Evolutionary conservation across 2,113 vertebrate genomes (phyloP).

Genomic region (Mesocricetus auratus): DNA sequence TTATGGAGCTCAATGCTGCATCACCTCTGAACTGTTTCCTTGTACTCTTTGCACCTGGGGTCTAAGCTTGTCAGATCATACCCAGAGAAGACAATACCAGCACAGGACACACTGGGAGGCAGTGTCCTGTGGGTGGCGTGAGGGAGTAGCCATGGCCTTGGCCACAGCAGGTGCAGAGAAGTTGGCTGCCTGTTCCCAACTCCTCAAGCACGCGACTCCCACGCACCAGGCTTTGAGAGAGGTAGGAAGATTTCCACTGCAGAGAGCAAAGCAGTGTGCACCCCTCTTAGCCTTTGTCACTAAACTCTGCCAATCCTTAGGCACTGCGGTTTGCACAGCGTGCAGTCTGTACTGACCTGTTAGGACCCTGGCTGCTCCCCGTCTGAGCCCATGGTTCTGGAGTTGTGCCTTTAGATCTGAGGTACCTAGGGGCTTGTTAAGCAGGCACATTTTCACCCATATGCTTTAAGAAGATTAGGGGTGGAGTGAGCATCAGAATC

Average conservation of each 20-base stretch:
- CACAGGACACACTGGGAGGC: neutral
- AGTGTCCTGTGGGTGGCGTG: neutral
- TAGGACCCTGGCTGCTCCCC: neutral
- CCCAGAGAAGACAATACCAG: conserved; percentile 21
- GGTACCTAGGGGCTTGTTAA: neutral
- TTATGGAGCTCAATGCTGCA: neutral
- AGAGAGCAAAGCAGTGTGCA: neutral
- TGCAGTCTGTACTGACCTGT: neutral
- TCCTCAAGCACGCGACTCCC: neutral
- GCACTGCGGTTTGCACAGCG: neutral
- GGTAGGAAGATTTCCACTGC: neutral
- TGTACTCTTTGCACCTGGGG: conserved; percentile 27
- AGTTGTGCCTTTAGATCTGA: neutral
- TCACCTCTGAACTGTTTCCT: neutral
- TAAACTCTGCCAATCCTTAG: neutral
- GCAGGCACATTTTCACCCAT: neutral
- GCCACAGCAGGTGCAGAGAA: neutral
- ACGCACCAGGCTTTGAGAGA: neutral
- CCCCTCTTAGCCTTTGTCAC: conserved; percentile 21
- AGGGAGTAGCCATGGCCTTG: conserved; percentile 28
- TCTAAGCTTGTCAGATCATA: conserved; percentile 28
- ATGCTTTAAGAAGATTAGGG: neutral
- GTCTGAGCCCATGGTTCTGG: neutral
- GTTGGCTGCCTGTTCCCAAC: neutral
- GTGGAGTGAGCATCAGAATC: neutral